Conservation (phyloP, 1,140 invertebrate genomes). For the Drosophila quadrilineata region DNA sequence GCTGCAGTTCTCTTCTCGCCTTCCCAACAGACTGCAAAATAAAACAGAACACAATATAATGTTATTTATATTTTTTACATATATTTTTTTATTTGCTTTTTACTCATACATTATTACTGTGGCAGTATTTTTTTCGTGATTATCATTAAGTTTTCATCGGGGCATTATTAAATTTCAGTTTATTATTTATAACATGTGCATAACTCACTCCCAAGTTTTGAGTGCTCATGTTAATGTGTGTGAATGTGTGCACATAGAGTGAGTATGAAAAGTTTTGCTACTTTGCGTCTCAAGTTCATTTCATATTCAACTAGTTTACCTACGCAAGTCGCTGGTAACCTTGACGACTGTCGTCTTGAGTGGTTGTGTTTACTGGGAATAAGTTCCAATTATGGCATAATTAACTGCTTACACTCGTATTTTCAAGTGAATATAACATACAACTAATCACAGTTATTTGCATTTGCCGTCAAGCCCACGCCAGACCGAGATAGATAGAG, state of each 20-base stretch:
- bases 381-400: neutral
- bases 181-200: constrained; percentile 63
- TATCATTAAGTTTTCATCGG: constrained; percentile 32
- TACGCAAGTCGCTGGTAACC: neutral
- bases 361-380: neutral
- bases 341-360: neutral
- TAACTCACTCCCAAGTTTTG: constrained; percentile 1
- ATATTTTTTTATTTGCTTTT: constrained; percentile 14
- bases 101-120: constrained; percentile 36
- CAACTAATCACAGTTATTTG: neutral
- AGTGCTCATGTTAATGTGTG: constrained; percentile 34
- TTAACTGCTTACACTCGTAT: constrained; percentile 2
- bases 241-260: constrained; percentile 9
- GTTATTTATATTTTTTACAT: neutral
- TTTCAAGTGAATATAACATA: neutral
- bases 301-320: constrained; percentile 1
- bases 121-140: constrained; percentile 26
- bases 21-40: constrained; percentile 39
- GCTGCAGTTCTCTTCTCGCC: neutral
- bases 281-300: constrained; percentile 18
- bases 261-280: constrained; percentile 22
- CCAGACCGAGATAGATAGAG: too few species aligned
- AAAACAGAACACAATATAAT: constrained; percentile 50
- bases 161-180: constrained; percentile 62
- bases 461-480: neutral